Base-by-base conservation (phyloP, 2,888 invertebrate genomes). In the Lamproptera curius region DNA sequence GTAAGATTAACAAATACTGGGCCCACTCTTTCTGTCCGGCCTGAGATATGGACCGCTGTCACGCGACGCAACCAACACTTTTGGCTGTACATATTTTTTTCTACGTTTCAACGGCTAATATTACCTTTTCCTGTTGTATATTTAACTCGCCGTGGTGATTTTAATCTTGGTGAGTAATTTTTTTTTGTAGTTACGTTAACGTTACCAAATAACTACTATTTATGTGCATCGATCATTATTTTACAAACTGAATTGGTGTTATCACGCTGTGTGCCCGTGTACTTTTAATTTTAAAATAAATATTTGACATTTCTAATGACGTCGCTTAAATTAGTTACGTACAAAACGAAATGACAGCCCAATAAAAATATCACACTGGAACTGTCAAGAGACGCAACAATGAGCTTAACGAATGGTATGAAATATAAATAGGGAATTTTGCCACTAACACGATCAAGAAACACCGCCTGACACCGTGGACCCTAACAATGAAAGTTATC, bases 1-100 rank as follows among this genome's bases (percentile, higher is more conserved):
- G 71, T 66, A 73, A 79, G 78, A 81, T 79, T 79, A 82, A 77
- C 82, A 80, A 83, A 83, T 70, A 73, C 70, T 63, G 73, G 67
- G 73, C 77, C 73, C 71, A 79, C 78, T 79, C 74, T 73, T 77
- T 76, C 73, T 73, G 63, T 71, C 64, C 58, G 56, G 53, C 53
- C 58, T 80, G 76, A 80, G 60, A 67, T 67, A 82, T 75, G 70
- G 76, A 62, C 55, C 54, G 57, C 55, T 65, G 75, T 70, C 83
- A 83, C 82, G 82, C 82, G 69, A 83, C 70, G 59, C 53, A 58
- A 59, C 62, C 59, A 23, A 43, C 57, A 60, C 59, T 58, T 56
- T 45, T 55, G 54, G 55, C 52, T 17, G 16, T 17, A 35, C 14
- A 40, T 31, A 23, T 48, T 47, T 35, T 28, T 49, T 39, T 26